phyloP scores from a whole-genome alignment of 2,797 vertebrate species.

The Tauraco hartlaubi region DNA sequence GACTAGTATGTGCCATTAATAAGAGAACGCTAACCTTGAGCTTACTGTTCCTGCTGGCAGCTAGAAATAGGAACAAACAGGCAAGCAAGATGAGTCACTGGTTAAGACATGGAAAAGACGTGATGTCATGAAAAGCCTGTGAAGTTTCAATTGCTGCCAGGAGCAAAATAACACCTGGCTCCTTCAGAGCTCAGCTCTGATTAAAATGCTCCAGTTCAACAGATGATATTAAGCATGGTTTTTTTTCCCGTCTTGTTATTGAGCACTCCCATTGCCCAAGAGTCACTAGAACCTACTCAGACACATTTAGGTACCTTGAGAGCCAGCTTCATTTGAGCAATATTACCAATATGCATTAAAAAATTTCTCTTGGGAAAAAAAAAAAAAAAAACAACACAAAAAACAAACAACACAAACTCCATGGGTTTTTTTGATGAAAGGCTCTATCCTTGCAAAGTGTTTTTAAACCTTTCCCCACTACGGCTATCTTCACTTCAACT shows the following conservation, averaged over 20 bases:
- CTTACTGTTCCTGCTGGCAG: conserved; percentile 64
- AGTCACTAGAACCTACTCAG: neutral
- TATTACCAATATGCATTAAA: neutral
- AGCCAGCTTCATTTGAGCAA: neutral
- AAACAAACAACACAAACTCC: neutral
- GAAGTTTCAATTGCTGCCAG: conserved; percentile 65
- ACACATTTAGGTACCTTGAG: neutral
- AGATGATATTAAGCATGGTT: neutral
- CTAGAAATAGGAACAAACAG: conserved; percentile 79
- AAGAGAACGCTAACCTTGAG: conserved; percentile 39
- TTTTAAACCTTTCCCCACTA: neutral
- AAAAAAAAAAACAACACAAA: neutral
- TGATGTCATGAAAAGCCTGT: conserved; percentile 66
- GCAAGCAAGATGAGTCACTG: conserved; percentile 75
- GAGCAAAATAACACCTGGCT: conserved; percentile 61
- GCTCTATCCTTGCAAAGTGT: neutral
- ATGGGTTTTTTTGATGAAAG: neutral
- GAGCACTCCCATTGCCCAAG: neutral
- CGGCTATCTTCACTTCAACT: neutral
- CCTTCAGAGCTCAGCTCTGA: conserved; percentile 24
- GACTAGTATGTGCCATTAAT: conserved; percentile 3
- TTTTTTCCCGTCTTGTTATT: neutral
- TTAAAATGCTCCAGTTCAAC: conserved; percentile 37
- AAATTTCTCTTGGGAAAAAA: neutral
- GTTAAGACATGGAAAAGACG: conserved; percentile 68